These are phyloP conservation scores for Gadopsis marmoratus DNA, from an alignment of 2,797 vertebrate species.

Conservation along the genomic window DNA sequence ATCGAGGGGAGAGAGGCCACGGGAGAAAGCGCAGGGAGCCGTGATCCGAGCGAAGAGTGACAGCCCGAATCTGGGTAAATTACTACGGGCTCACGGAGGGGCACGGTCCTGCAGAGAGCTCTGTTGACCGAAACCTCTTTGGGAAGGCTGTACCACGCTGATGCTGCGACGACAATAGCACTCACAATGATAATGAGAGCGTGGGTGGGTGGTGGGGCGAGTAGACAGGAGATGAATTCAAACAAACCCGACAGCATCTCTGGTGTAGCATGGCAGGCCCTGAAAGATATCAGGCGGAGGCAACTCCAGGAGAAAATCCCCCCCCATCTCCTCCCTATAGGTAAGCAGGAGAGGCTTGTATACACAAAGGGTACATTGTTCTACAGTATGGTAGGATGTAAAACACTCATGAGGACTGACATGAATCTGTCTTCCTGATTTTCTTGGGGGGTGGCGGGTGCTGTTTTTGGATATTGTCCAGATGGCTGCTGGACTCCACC, in stretches of 20 bases:
- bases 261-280: neutral
- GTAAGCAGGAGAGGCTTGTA: conserved; percentile 38
- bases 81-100: conserved; percentile 5
- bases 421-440: conserved; percentile 74
- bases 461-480: conserved; percentile 74
- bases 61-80: conserved; percentile 54
- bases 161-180: conserved; percentile 61
- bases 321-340: conserved; percentile 23
- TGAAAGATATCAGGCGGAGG: conserved; percentile 38
- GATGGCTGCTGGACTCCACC: conserved; percentile 53
- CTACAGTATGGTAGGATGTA: conserved; percentile 43
- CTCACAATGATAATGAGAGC: conserved; percentile 44
- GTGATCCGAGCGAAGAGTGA: conserved; percentile 68
- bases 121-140: conserved; percentile 55
- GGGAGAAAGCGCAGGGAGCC: conserved; percentile 66
- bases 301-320: neutral
- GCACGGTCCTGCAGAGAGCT: conserved; percentile 48
- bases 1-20: conserved; percentile 60
- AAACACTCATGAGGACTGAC: conserved; percentile 70
- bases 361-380: conserved; percentile 71
- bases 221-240: conserved; percentile 58
- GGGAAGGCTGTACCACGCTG: conserved; percentile 31
- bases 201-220: neutral
- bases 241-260: conserved; percentile 56
- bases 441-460: conserved; percentile 41